Conservation (phyloP, 2,113 vertebrate genomes). For the Merops nubicus region DNA sequence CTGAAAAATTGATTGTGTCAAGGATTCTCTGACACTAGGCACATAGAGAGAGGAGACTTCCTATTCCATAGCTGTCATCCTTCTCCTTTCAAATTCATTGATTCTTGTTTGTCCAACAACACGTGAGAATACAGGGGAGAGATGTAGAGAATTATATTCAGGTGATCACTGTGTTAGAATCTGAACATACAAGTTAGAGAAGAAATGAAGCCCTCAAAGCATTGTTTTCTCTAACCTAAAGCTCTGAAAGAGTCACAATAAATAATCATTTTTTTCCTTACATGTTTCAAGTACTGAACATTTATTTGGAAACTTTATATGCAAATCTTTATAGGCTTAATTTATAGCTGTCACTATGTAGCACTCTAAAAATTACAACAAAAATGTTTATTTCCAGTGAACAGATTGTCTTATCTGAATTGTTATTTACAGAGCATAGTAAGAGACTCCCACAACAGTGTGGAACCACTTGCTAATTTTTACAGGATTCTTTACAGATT, state of each 20-base stretch:
- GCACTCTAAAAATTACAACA: neutral
- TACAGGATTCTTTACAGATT: neutral
- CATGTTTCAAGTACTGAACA: neutral
- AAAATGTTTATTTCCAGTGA: neutral
- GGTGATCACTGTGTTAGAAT: neutral
- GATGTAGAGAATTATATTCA: neutral
- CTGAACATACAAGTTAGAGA: neutral
- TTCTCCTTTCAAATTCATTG: neutral
- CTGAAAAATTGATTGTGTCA: slow-evolving; percentile 3
- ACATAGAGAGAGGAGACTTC: neutral
- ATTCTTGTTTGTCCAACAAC: neutral
- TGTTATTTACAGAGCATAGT: neutral
- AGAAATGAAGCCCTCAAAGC: neutral
- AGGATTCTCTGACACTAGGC: neutral
- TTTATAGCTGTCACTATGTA: neutral
- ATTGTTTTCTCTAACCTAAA: neutral
- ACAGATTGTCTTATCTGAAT: neutral
- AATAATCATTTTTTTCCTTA: neutral
- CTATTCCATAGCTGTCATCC: neutral
- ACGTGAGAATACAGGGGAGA: neutral
- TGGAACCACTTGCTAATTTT: neutral
- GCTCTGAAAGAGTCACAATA: neutral
- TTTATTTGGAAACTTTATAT: neutral
- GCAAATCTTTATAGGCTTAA: neutral
- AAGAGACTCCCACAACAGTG: neutral